phyloP scores from a whole-genome alignment of 1,140 invertebrate genomes.

The Bathynomus jamesi region DNA sequence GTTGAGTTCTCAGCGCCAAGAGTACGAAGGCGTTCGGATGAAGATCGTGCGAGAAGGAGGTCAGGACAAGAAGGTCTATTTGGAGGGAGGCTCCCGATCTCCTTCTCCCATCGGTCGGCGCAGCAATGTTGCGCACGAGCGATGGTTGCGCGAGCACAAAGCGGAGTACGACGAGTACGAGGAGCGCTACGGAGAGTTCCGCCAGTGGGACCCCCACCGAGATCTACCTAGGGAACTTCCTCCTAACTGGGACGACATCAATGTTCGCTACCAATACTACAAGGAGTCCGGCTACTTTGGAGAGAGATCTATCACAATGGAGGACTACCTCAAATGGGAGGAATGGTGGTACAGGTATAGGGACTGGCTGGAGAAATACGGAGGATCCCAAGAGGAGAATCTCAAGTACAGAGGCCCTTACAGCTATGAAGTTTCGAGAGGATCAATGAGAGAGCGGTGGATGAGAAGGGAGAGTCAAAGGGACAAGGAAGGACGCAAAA shows the following conservation, averaged over 20 bases:
- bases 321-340: conserved; percentile 85
- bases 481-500: neutral
- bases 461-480: neutral
- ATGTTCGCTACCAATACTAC: conserved; percentile 37
- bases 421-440: neutral
- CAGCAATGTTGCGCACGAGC: conserved; percentile 7
- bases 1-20: conserved; percentile 61
- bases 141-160: conserved; percentile 13
- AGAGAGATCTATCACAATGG: conserved; percentile 55
- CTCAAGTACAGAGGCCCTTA: neutral
- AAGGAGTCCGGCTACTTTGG: conserved; percentile 71
- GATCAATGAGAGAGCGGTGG: neutral
- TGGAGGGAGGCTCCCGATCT: conserved; percentile 22
- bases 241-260: conserved; percentile 39
- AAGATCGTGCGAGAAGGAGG: conserved; percentile 37
- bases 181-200: conserved; percentile 29
- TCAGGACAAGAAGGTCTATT: conserved; percentile 34
- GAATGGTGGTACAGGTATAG: conserved; percentile 91
- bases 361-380: conserved; percentile 75
- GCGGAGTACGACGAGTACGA: conserved; percentile 29
- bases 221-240: conserved; percentile 38
- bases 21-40: conserved; percentile 38
- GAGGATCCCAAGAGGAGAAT: neutral
- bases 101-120: neutral
- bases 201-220: conserved; percentile 33